These are phyloP conservation scores for Nymphalis c-album DNA, from an alignment of 2,888 invertebrate species.

Conservation along the genomic window DNA sequence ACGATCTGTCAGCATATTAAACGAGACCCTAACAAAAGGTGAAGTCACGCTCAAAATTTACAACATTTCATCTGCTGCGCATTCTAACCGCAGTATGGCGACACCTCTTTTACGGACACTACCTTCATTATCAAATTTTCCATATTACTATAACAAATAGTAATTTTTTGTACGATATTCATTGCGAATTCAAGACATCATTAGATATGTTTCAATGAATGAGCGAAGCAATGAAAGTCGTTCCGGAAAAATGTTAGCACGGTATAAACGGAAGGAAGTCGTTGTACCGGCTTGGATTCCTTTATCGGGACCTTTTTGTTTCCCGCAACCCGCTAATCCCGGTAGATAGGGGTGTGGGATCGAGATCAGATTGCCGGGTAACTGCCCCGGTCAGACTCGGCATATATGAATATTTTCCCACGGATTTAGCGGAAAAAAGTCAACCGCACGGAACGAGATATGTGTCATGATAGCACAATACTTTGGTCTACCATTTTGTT, in stretches of 20 bases:
- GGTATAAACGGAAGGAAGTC: conserved; percentile 3
- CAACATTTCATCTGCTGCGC: conserved; percentile 41
- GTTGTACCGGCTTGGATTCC: conserved; percentile 20
- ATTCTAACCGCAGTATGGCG: conserved; percentile 48
- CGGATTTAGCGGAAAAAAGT: conserved; percentile 15
- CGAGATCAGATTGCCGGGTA: conserved; percentile 30
- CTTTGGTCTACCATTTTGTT: conserved; percentile 2
- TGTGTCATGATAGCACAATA: conserved; percentile 10
- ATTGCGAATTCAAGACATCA: conserved; percentile 7
- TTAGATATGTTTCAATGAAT: neutral
- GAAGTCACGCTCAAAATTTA: conserved; percentile 43
- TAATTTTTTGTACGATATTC: neutral
- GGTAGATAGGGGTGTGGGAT: conserved; percentile 26
- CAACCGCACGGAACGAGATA: conserved; percentile 1
- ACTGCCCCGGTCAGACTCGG: conserved; percentile 28
- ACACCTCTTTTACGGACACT: conserved; percentile 46
- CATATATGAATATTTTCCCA: conserved; percentile 32
- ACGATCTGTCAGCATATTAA: conserved; percentile 33
- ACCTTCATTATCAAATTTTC: conserved; percentile 26
- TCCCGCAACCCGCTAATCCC: conserved; percentile 36
- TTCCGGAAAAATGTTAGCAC: neutral
- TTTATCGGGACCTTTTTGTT: conserved; percentile 35
- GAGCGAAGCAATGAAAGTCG: conserved; percentile 3
- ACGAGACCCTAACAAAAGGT: conserved; percentile 36
- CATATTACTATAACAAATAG: conserved; percentile 7